phyloP scores from a whole-genome alignment of 2,113 vertebrate species.

The Merops nubicus region DNA sequence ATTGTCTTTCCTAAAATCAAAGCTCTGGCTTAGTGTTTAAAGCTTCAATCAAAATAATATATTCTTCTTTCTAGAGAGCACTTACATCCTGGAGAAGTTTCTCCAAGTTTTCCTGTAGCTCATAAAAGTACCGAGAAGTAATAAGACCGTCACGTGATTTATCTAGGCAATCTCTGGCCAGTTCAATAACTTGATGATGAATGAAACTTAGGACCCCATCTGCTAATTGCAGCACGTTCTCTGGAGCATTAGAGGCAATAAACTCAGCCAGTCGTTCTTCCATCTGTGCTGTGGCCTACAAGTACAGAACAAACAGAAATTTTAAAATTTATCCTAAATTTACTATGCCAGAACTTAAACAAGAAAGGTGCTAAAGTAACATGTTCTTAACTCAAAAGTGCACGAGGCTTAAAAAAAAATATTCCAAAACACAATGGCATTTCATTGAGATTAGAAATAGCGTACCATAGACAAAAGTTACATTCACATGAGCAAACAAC shows the following conservation, averaged over 20 bases:
- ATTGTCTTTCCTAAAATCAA: neutral
- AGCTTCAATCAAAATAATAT: neutral
- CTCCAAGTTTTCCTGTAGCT: conserved; percentile 96
- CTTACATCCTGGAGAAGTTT: conserved; percentile 97
- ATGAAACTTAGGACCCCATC: conserved; percentile 96
- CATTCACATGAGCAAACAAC: neutral
- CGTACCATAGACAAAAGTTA: neutral
- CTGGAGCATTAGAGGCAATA: conserved; percentile 86
- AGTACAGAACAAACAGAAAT: conserved; percentile 29
- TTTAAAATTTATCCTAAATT: neutral
- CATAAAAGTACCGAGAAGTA: conserved; percentile 97
- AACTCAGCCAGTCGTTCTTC: conserved; percentile 92
- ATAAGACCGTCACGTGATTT: conserved; percentile 92
- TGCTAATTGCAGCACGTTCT: conserved; percentile 88
- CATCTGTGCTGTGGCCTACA: conserved; percentile 95
- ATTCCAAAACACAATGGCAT: neutral
- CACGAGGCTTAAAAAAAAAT: neutral
- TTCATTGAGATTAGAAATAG: neutral
- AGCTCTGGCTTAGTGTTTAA: neutral
- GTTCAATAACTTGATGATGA: conserved; percentile 95
- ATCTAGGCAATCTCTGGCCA: conserved; percentile 94
- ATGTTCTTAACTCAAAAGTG: neutral
- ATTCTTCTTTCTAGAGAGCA: conserved; percentile 39
- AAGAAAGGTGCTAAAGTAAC: neutral
- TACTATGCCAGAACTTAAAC: neutral